Percentiles rank a stretch among this genome's conserved stretches.
These are phyloP conservation scores for Hydropotes inermis DNA, from an alignment of 2,113 vertebrate species.

Conservation along the genomic window DNA sequence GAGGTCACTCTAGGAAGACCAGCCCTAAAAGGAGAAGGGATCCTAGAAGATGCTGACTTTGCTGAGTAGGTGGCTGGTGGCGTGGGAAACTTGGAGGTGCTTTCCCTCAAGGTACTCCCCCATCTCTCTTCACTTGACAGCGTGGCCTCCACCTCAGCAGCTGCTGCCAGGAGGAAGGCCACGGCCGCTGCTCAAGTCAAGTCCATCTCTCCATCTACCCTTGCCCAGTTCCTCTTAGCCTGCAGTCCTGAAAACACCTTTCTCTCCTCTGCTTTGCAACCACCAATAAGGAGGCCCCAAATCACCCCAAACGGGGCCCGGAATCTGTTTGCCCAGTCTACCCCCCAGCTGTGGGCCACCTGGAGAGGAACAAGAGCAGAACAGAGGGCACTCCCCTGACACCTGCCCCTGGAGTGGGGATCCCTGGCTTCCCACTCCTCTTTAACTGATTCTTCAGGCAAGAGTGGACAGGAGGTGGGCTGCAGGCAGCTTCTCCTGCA, in stretches of 20 bases:
- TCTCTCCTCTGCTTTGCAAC: not conserved
- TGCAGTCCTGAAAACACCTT: not conserved
- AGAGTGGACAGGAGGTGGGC: not conserved
- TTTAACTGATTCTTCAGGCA: not conserved
- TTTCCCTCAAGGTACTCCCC: slow-evolving; percentile 1
- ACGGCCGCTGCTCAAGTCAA: too few species aligned
- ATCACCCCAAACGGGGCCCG: not conserved
- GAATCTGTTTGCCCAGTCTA: not conserved
- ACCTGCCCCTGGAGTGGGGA: accelerated
- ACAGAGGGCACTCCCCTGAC: not conserved
- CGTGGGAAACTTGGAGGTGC: not conserved
- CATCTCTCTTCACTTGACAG: not conserved
- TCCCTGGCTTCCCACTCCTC: not conserved
- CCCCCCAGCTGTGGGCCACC: not conserved
- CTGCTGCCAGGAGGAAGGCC: not conserved
- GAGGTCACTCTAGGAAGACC: not conserved
- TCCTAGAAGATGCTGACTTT: not conserved
- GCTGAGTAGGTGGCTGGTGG: not conserved
- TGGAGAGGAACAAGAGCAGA: not conserved
- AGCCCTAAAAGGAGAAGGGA: not conserved
- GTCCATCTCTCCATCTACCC: not conserved
- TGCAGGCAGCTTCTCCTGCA: not conserved
- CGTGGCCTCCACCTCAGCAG: not conserved
- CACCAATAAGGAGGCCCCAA: not conserved
- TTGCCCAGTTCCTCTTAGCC: slow-evolving; percentile 31